A percentile compares a stretch with the other conserved stretches of the same genome.
Evolutionary conservation across 2,113 vertebrate genomes (phyloP).

Genomic region (Callipepla squamata): DNA sequence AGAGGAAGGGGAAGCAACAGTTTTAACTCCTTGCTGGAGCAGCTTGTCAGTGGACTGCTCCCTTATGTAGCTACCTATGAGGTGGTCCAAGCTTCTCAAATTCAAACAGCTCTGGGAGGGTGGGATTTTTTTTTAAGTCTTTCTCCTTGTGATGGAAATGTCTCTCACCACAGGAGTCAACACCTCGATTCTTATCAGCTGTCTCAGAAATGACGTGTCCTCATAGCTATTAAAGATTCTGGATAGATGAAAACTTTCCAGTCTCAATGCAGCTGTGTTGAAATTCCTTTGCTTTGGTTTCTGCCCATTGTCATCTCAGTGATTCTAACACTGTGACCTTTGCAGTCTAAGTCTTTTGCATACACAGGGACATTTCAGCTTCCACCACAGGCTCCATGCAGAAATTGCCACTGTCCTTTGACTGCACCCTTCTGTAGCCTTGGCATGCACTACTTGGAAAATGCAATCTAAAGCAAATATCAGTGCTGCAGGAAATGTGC

Average conservation of each 20-base stretch:
- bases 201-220: neutral
- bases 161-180: neutral
- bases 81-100: neutral
- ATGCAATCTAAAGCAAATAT: neutral
- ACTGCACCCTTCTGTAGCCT: neutral
- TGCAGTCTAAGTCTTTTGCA: neutral
- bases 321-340: neutral
- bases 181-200: neutral
- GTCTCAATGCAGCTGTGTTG: neutral
- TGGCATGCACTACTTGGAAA: neutral
- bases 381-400: neutral
- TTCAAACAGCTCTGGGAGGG: neutral
- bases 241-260: neutral
- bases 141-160: neutral
- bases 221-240: neutral
- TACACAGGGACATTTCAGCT: neutral
- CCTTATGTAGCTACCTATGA: neutral
- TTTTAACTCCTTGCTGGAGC: constrained; percentile 48
- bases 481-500: neutral
- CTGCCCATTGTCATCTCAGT: neutral
- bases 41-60: neutral
- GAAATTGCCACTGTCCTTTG: neutral
- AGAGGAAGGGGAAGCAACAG: constrained; percentile 13
- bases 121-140: constrained; percentile 3
- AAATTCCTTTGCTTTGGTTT: neutral